These are phyloP conservation scores for Troglohyphantes excavatus DNA, from an alignment of 2,888 invertebrate genomes.

Conservation along the genomic window DNA sequence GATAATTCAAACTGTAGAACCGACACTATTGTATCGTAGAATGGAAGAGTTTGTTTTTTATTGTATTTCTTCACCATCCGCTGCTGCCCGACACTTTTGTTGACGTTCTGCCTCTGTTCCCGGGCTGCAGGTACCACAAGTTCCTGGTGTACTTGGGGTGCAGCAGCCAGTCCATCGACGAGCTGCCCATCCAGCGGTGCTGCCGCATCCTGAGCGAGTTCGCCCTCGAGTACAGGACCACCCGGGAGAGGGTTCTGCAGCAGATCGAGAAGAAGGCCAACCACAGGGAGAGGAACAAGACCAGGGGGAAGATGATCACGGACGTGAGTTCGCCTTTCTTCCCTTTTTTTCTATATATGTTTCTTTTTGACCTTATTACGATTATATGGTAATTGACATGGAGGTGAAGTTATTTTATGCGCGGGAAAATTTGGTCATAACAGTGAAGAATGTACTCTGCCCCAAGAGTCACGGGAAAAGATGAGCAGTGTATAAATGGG, in stretches of 20 bases:
- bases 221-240: slow-evolving; percentile 98
- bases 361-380: too few species aligned
- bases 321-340: slow-evolving; percentile 80
- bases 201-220: slow-evolving; percentile 97
- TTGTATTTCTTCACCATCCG: too few species aligned
- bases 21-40: neutral
- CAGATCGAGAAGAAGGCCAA: slow-evolving; percentile 90
- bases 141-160: slow-evolving; percentile 97
- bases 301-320: slow-evolving; percentile 98
- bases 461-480: too few species aligned
- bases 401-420: too few species aligned
- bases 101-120: neutral
- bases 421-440: too few species aligned
- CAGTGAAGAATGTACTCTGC: too few species aligned
- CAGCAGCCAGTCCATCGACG: slow-evolving; percentile 90
- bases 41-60: neutral
- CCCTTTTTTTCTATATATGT: too few species aligned
- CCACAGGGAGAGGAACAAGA: slow-evolving; percentile 98
- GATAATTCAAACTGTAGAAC: neutral
- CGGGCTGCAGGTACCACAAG: slow-evolving; percentile 88
- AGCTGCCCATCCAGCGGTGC: slow-evolving; percentile 94
- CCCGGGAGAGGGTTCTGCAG: slow-evolving; percentile 96
- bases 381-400: too few species aligned
- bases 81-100: neutral
- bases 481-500: too few species aligned